These are phyloP conservation scores for Esox niger DNA, from an alignment of 2,113 vertebrate species.

Conservation along the genomic window DNA sequence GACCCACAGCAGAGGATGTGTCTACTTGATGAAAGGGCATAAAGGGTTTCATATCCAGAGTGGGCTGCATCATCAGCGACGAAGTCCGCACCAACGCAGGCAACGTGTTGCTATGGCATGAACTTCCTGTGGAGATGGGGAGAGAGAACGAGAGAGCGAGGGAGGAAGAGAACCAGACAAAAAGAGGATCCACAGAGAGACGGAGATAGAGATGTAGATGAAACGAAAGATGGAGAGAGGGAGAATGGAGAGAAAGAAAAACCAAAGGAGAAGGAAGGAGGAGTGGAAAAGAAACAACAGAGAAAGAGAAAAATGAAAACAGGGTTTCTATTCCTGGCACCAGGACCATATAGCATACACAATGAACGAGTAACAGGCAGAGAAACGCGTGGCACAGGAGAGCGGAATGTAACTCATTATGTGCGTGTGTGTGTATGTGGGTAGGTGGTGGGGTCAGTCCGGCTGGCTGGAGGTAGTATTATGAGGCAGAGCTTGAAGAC, in stretches of 20 bases:
- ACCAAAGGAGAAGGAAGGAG: not conserved
- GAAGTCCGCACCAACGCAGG: conserved; percentile 83
- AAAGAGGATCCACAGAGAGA: not conserved
- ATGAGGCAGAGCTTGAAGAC: not conserved
- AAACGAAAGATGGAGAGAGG: not conserved
- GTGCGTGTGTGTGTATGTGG: too few relatives aligned
- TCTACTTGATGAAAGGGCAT: conserved; percentile 86
- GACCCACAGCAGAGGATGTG: conserved; percentile 83
- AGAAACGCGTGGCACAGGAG: conserved; percentile 1
- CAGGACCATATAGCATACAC: not conserved
- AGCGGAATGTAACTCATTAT: conserved; percentile 37
- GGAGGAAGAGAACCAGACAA: not conserved
- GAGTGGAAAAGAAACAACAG: not conserved
- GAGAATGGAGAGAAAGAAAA: conserved; percentile 7
- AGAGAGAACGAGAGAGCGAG: not conserved
- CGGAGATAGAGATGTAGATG: not conserved
- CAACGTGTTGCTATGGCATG: conserved; percentile 77
- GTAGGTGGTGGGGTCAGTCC: not conserved
- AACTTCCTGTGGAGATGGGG: conserved; percentile 70
- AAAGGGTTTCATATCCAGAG: conserved; percentile 89
- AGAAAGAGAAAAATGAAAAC: conserved; percentile 1
- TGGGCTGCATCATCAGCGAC: conserved; percentile 81
- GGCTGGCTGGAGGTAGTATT: not conserved
- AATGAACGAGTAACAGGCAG: not conserved
- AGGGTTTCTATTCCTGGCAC: too few relatives aligned